A percentile compares a stretch with the other conserved stretches of the same genome.
Evolutionary conservation across 2,797 vertebrate species (phyloP).

Genomic region (Squalus acanthias): DNA sequence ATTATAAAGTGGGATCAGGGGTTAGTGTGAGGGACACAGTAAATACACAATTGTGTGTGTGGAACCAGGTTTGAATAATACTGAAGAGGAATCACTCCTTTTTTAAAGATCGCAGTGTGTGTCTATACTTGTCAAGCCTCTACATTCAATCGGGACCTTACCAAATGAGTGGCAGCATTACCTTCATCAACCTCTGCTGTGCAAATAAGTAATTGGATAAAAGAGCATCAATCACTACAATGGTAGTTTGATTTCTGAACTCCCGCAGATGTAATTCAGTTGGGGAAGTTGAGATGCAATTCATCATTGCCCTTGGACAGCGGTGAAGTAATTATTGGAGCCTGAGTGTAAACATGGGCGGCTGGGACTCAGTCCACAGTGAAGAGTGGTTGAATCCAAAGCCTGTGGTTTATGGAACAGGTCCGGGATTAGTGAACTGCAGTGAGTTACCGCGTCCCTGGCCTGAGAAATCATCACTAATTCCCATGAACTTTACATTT

Average conservation of each 20-base stretch:
- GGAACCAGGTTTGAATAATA: neutral
- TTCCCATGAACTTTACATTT: neutral
- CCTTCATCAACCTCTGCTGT: neutral
- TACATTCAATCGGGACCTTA: neutral
- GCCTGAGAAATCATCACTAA: neutral
- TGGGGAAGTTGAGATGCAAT: neutral
- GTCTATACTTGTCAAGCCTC: neutral
- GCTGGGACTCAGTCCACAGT: neutral
- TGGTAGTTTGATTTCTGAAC: neutral
- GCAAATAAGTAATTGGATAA: neutral
- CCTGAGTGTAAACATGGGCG: neutral
- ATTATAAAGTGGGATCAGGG: neutral
- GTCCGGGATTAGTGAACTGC: neutral
- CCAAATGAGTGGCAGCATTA: neutral
- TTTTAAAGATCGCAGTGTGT: neutral
- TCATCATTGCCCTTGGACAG: constrained; percentile 1
- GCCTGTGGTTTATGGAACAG: neutral
- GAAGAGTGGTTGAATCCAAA: neutral
- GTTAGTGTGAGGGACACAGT: neutral
- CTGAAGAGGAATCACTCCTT: neutral
- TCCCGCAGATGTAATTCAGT: neutral
- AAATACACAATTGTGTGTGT: neutral
- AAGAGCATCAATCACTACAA: neutral
- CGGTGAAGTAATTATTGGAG: neutral
- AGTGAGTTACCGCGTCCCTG: neutral